Evolutionary conservation across 2,888 invertebrate genomes (phyloP).

Genomic region (Agriotes lineatus): DNA sequence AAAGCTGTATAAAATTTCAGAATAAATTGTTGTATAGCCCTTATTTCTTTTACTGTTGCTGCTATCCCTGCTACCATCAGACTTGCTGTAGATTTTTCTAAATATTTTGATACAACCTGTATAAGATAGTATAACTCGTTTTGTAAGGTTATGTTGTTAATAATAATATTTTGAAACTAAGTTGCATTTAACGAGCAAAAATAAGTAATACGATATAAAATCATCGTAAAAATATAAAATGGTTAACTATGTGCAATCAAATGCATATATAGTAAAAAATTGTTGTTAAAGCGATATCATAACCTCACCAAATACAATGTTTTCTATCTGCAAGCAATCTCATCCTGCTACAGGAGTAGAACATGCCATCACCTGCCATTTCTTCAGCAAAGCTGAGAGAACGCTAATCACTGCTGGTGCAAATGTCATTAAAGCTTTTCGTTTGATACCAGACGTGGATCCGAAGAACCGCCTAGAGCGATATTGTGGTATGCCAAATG

Average conservation of each 20-base stretch:
- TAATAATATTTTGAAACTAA: not conserved
- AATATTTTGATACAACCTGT: not conserved
- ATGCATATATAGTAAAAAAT: not conserved
- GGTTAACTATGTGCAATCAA: not conserved
- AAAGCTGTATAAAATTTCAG: too few species aligned
- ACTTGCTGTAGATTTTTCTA: not conserved
- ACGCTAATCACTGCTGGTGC: slow-evolving; percentile 94
- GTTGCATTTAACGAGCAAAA: not conserved
- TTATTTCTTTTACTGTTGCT: too few species aligned
- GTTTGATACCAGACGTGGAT: slow-evolving; percentile 86
- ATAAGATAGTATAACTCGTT: not conserved
- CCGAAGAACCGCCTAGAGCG: slow-evolving; percentile 71
- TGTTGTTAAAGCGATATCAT: not conserved
- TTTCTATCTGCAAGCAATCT: slow-evolving; percentile 89
- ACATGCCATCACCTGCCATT: slow-evolving; percentile 91
- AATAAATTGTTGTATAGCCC: too few species aligned
- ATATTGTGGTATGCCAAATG: slow-evolving; percentile 71
- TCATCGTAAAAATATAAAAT: too few species aligned
- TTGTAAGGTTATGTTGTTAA: not conserved
- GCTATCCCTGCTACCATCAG: too few species aligned
- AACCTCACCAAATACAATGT: slow-evolving; percentile 72
- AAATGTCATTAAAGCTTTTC: slow-evolving; percentile 91
- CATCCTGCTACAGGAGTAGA: slow-evolving; percentile 97
- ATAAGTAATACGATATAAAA: too few species aligned
- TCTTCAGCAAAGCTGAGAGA: slow-evolving; percentile 89